Conservation (phyloP, 1,140 invertebrate genomes). For the Nasonia giraulti region DNA sequence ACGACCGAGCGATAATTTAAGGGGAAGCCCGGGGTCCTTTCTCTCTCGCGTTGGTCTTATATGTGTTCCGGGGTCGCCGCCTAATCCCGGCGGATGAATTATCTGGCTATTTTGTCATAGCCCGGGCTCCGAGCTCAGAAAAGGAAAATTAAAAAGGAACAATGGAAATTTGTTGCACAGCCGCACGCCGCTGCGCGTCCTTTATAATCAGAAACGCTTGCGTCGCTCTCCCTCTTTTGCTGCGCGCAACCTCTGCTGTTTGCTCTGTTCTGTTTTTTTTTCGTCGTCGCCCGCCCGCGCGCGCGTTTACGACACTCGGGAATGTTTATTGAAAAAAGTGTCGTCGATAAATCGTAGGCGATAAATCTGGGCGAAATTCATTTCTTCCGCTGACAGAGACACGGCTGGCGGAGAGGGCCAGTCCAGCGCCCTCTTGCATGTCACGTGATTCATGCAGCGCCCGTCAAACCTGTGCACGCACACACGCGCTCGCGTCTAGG, state of each 20-base stretch:
- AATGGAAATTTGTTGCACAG: conserved; percentile 9
- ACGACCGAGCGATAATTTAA: conserved; percentile 58
- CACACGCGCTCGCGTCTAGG: background rate
- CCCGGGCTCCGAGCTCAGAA: background rate
- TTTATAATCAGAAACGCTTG: conserved; percentile 10
- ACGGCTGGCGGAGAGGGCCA: background rate
- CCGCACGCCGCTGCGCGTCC: background rate
- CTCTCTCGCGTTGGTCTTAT: background rate
- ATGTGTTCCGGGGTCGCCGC: conserved; percentile 24
- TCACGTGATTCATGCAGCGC: background rate
- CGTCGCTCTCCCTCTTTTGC: background rate
- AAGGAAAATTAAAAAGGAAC: conserved; percentile 17
- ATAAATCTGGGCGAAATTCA: conserved; percentile 56
- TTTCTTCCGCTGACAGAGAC: conserved; percentile 44
- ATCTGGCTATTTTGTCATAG: conserved; percentile 59
- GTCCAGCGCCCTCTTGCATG: background rate
- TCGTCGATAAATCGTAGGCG: conserved; percentile 54
- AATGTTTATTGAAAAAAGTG: conserved; percentile 55
- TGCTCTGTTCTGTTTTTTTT: background rate
- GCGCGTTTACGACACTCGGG: conserved; percentile 40
- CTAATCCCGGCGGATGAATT: conserved; percentile 64
- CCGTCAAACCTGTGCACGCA: background rate
- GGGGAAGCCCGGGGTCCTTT: conserved; percentile 40
- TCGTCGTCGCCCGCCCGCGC: background rate
- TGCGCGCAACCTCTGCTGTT: background rate